Conservation (phyloP, 2,888 invertebrate species). For the Andrena minutula region DNA sequence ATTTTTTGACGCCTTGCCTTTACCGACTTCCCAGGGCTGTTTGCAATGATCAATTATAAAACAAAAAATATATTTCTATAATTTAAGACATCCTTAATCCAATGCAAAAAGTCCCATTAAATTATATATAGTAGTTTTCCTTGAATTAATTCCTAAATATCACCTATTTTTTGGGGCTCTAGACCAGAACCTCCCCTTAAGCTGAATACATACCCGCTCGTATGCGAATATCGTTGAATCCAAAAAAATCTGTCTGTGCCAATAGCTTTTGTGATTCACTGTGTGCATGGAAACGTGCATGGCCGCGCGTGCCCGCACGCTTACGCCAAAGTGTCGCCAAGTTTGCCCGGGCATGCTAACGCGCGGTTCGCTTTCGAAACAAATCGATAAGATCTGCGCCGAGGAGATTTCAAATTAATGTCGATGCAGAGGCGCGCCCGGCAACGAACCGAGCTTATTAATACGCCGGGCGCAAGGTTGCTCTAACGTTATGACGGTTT, state of each 20-base stretch:
- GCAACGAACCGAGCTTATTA: constrained; percentile 72
- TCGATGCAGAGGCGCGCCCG: constrained; percentile 71
- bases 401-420: constrained; percentile 79
- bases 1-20: no score
- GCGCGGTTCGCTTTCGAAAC: constrained; percentile 76
- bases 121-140: no score
- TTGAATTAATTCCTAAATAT: no score
- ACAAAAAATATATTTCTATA: no score
- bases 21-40: no score
- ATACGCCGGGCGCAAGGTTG: constrained; percentile 57
- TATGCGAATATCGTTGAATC: neutral
- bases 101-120: no score
- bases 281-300: constrained; percentile 15
- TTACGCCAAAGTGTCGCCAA: constrained; percentile 45
- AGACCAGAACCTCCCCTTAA: no score
- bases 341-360: constrained; percentile 48
- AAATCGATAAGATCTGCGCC: constrained; percentile 78
- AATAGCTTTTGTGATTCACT: neutral
- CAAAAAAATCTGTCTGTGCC: neutral
- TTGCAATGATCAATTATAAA: no score
- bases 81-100: no score
- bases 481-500: constrained; percentile 58
- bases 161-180: no score
- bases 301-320: constrained; percentile 21
- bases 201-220: no score